Evolutionary conservation across 2,888 invertebrate genomes (phyloP).

Genomic region (Malthinus flaveolus): DNA sequence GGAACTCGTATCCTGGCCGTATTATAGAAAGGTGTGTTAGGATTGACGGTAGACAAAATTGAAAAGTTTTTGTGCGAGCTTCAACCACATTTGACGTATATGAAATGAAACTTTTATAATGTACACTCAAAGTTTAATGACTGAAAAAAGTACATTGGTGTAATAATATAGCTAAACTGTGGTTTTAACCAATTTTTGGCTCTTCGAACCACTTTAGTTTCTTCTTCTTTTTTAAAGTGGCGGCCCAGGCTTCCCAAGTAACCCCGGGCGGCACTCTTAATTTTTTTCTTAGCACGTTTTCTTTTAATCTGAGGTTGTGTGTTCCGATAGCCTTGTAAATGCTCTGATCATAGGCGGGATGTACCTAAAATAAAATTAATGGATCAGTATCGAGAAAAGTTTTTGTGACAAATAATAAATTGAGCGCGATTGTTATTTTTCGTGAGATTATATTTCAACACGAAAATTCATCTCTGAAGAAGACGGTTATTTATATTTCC

Average conservation of each 20-base stretch:
- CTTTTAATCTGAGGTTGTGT: conserved; percentile 43
- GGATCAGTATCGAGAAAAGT: neutral
- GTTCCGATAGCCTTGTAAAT: conserved; percentile 40
- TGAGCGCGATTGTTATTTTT: conserved; percentile 18
- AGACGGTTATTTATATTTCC: conserved; percentile 4
- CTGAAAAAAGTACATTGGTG: no score
- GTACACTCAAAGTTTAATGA: no score
- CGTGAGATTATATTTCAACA: conserved; percentile 3
- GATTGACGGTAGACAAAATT: conserved; percentile 43
- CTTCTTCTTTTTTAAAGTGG: conserved; percentile 38
- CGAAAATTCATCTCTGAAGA: neutral
- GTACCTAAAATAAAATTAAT: conserved; percentile 39
- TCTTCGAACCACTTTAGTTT: conserved; percentile 32
- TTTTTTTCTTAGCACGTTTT: conserved; percentile 40
- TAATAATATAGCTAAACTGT: neutral
- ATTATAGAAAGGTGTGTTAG: conserved; percentile 36
- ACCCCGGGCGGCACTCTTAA: conserved; percentile 36
- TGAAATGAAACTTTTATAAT: neutral
- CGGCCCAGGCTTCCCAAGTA: conserved; percentile 39
- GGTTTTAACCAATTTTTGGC: neutral
- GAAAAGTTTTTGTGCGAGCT: conserved; percentile 39
- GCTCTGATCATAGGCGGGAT: conserved; percentile 37
- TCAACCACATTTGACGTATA: conserved; percentile 29
- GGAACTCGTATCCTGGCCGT: conserved; percentile 40
- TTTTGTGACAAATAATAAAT: conserved; percentile 22